These are phyloP conservation scores for Lacanobia oleracea DNA, from an alignment of 2,888 invertebrate species.

Conservation along the genomic window DNA sequence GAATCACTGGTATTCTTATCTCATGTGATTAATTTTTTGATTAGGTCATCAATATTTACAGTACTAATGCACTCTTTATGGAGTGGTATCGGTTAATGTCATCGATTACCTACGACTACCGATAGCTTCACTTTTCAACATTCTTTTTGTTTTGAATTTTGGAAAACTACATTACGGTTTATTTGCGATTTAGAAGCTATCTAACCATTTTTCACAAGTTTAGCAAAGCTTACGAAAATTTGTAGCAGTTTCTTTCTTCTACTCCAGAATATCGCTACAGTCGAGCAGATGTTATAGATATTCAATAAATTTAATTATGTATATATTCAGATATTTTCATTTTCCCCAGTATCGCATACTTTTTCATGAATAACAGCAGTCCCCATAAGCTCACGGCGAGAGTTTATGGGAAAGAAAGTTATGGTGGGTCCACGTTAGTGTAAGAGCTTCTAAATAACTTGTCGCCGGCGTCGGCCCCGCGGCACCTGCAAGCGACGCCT, in stretches of 20 bases:
- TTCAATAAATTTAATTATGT: too few species aligned
- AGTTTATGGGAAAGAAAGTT: constrained; percentile 55
- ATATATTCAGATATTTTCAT: not conserved
- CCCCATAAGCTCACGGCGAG: constrained; percentile 37
- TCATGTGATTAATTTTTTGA: constrained; percentile 9
- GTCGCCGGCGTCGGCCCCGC: constrained; percentile 70
- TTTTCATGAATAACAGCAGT: constrained; percentile 16
- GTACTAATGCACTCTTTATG: not conserved
- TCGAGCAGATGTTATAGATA: not conserved
- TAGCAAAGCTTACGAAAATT: not conserved
- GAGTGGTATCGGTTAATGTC: constrained; percentile 12
- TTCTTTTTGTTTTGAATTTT: not conserved
- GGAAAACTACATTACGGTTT: not conserved
- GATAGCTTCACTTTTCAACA: not conserved
- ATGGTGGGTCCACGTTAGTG: constrained; percentile 50
- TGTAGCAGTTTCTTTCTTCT: not conserved
- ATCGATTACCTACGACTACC: not conserved
- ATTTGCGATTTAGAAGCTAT: not conserved
- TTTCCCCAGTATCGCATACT: constrained; percentile 7
- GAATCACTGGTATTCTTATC: constrained; percentile 23
- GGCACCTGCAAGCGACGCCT: constrained; percentile 82
- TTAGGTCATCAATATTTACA: constrained; percentile 27
- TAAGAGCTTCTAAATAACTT: constrained; percentile 77
- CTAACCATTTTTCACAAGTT: not conserved
- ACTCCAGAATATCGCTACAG: not conserved